Base-by-base conservation (phyloP, 2,113 vertebrate species). In the Gallinago media region DNA sequence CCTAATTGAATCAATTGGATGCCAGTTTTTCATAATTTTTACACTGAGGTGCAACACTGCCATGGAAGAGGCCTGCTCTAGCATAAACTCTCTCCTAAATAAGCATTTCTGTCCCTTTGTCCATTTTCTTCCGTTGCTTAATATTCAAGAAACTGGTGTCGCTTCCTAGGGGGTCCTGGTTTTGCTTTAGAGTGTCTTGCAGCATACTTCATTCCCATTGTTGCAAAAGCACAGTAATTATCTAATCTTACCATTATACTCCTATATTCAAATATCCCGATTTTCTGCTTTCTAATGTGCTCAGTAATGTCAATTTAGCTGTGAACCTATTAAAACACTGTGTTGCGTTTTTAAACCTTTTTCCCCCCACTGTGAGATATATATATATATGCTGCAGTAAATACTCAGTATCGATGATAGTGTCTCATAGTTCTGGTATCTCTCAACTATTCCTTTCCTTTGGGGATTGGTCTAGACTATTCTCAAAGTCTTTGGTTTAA, bases 321-420 rank as follows among this genome's bases (percentile, higher is more conserved):
- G 75, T 92, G 73, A 81, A 87, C 56, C 23, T 85, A 22, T 81
- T 87, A 84, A 67, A 94, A 89, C 32, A 40, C 18, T 15, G 42
- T 50, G 32, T 61, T 74, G 38, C 72, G 66, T 89, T 86, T 83
- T 73, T 65, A 67, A 85, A 70, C n/a, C 66, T 54, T 79, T 38
- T 49, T 3, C 10, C 38, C 34, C 29, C 68, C 16, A 2, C 56
- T 55, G 26, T 58, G 15, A 17, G n/a, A n/a, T n/a, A n/a, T 44
- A 22, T 54, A 38, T 38, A 38, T 38, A 38, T 62, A 62, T 8
- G 26, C 19, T 44, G 40, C 46, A 14, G 14, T 47, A 1, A 50
- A 13, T 26, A 66, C 49, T 72, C 49, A 29, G 58, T 29, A 42
- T 54, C 36, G 36, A 31, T 0, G 0, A 8, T 26, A 10, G 9